Percentiles rank a stretch among this genome's conserved stretches.
Evolutionary conservation across 1,140 invertebrate species (phyloP).

Genomic region (Lanistes nyassanus): DNA sequence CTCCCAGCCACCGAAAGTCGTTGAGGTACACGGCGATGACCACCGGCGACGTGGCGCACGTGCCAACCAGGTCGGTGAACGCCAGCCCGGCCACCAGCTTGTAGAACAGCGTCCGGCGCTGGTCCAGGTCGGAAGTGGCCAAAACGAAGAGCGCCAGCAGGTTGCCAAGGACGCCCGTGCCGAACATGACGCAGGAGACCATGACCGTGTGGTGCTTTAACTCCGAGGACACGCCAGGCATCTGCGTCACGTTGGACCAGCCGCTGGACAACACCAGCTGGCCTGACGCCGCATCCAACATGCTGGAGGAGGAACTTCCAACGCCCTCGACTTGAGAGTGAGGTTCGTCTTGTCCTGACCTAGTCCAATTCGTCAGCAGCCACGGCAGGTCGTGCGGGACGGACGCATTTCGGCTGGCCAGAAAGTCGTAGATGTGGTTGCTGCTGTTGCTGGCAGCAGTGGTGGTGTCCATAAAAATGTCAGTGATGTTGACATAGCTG

Average conservation of each 20-base stretch:
- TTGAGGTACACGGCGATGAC: slow-evolving; percentile 56
- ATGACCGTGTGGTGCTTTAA: slow-evolving; percentile 47
- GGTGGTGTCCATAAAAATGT: no score
- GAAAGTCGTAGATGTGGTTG: not conserved
- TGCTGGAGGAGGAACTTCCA: not conserved
- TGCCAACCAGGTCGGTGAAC: slow-evolving; percentile 56
- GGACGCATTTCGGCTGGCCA: not conserved
- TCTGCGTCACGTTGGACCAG: not conserved
- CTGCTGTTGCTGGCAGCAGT: not conserved
- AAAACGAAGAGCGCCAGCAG: slow-evolving; percentile 52
- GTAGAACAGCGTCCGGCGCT: slow-evolving; percentile 55
- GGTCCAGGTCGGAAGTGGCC: slow-evolving; percentile 38
- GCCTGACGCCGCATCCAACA: not conserved
- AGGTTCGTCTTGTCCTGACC: not conserved
- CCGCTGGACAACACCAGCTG: not conserved
- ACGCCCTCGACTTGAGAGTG: not conserved
- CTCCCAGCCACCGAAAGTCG: slow-evolving; percentile 48
- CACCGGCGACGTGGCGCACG: slow-evolving; percentile 50
- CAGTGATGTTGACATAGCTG: no score
- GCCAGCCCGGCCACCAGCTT: slow-evolving; percentile 55
- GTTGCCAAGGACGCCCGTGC: slow-evolving; percentile 54
- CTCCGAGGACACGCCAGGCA: not conserved
- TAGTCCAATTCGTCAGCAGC: not conserved
- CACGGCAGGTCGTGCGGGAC: not conserved
- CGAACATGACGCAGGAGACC: slow-evolving; percentile 52